A percentile compares a stretch with the other conserved stretches of the same genome.
These are phyloP conservation scores for Microtus richardsoni DNA, from an alignment of 2,113 vertebrate genomes.

Conservation along the genomic window DNA sequence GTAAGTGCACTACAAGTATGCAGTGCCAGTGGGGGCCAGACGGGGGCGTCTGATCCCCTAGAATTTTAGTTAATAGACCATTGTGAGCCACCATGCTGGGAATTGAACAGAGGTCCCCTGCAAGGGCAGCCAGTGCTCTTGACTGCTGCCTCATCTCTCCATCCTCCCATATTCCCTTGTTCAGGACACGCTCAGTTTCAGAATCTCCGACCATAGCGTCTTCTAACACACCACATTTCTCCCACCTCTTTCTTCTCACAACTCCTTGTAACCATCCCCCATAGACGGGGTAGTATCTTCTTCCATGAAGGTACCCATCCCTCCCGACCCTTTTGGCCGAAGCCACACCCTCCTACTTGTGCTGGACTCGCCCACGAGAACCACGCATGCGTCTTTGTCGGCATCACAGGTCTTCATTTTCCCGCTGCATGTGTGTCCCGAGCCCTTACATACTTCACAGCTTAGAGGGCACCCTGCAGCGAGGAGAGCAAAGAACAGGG, in stretches of 20 bases:
- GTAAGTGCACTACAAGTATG: background rate
- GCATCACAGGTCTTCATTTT: conserved; percentile 60
- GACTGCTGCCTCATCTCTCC: background rate
- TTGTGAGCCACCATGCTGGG: background rate
- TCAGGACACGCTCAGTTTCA: background rate
- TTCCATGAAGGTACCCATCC: no score
- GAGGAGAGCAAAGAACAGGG: background rate
- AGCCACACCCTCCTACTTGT: conserved; percentile 59
- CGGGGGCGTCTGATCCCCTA: background rate
- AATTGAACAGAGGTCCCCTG: background rate
- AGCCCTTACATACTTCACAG: conserved; percentile 73
- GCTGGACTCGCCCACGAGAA: conserved; percentile 62
- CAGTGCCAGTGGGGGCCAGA: background rate
- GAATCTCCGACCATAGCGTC: background rate
- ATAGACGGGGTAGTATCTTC: background rate
- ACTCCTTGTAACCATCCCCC: background rate
- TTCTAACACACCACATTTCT: background rate
- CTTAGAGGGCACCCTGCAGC: conserved; percentile 63
- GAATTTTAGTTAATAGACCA: background rate
- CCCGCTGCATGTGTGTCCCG: conserved; percentile 67
- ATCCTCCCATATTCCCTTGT: background rate
- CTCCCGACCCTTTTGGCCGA: background rate
- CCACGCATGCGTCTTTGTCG: conserved; percentile 69
- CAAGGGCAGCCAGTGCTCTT: background rate
- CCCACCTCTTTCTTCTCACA: background rate